Evolutionary conservation across 2,888 invertebrate genomes (phyloP).

Genomic region (Ferdinandea cuprea): DNA sequence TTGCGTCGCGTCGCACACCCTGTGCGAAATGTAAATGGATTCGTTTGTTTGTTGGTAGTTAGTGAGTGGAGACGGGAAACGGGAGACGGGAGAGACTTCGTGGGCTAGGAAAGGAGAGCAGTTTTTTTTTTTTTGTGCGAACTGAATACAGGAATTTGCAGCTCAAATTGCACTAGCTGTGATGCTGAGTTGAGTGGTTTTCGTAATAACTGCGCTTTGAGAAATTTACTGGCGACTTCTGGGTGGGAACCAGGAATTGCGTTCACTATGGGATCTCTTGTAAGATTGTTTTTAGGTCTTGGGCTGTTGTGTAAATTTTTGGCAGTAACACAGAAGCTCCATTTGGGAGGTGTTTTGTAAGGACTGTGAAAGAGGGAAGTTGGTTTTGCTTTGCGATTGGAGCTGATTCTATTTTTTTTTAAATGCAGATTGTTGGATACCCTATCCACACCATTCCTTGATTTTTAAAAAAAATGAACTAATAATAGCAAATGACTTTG

Average conservation of each 20-base stretch:
- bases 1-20: too few relatives aligned
- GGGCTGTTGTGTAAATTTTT: background rate
- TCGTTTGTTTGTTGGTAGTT: slow-evolving; percentile 39
- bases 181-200: slow-evolving; percentile 51
- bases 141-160: slow-evolving; percentile 59
- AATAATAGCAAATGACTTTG: too few relatives aligned
- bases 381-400: too few relatives aligned
- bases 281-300: background rate
- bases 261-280: background rate
- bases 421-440: too few relatives aligned
- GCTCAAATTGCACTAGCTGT: slow-evolving; percentile 28
- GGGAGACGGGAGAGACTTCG: too few relatives aligned
- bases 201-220: slow-evolving; percentile 9
- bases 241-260: background rate
- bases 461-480: too few relatives aligned
- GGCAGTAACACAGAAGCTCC: background rate
- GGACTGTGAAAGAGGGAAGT: background rate
- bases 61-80: too few relatives aligned
- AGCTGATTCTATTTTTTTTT: too few relatives aligned
- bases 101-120: slow-evolving; percentile 29
- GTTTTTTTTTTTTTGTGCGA: slow-evolving; percentile 23
- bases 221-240: background rate
- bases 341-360: background rate
- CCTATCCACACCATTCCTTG: too few relatives aligned
- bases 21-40: slow-evolving; percentile 36